Evolutionary conservation across 2,888 invertebrate species (phyloP), one percentile per base, ranked within the genome.

Genomic region (Corbicula japonica): DNA sequence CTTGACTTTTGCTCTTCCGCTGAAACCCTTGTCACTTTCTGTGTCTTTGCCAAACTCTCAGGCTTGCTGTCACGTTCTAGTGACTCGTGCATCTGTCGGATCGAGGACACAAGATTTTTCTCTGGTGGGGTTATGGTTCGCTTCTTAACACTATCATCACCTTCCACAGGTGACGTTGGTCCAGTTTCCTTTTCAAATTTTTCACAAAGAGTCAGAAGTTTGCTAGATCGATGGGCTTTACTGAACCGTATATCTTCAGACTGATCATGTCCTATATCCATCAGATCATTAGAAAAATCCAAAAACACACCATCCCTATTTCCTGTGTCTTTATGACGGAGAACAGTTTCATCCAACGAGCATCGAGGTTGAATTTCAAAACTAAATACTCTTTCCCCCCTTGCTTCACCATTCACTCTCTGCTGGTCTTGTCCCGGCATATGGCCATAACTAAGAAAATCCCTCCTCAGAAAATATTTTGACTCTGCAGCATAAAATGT

Each of bases 311-410:
- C 62, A n/a, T 80, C 84, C 23, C 46, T 69, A 30, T 54, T 58
- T 6, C 80, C 60, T 46, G 80, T 81, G 18, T 83, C 81, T 10
- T 83, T 88, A 73, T 89, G 88, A 0, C 89, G 77, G 66, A 85
- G 85, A 1, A 88, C 84, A 12, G 88, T 89, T 54, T 91, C 90
- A 73, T 90, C 91, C 34, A 90, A 62, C 15, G 91, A 91, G 18
- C 86, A 87, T 26, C 91, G 82, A 65, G 87, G 84, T 66, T 70
- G 84, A 41, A 79, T 77, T 60, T 83, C 90, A 68, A 70, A 73
- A 28, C 61, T 66, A 54, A 73, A 78, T 26, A 63, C 41, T 23
- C 58, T 44, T 34, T 38, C 41, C 30, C 41, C 15, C 23, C 62
- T 34, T 3, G 30, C 15, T 21, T 72, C 68, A 6, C 38, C 60